Conservation (phyloP, 2,888 invertebrate genomes). For the Maniola hyperantus region DNA sequence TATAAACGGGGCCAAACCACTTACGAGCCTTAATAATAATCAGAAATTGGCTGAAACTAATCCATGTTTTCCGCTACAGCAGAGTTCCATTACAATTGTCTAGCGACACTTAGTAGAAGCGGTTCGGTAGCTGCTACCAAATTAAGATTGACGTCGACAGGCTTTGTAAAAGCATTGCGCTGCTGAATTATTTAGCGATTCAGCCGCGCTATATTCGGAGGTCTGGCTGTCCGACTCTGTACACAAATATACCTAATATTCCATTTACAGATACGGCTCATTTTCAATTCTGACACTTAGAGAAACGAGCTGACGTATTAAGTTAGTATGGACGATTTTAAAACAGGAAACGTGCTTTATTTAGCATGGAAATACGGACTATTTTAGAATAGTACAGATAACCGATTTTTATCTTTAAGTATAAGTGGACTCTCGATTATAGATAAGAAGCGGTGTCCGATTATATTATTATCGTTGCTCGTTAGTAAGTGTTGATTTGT, state of each 20-base stretch:
- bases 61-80: conserved; percentile 53
- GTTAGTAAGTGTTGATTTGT: too few relatives aligned
- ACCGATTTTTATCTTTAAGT: too few relatives aligned
- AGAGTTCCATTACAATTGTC: conserved; percentile 78
- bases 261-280: conserved; percentile 71
- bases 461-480: too few relatives aligned
- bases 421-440: too few relatives aligned
- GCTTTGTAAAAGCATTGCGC: conserved; percentile 83
- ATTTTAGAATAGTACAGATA: not conserved
- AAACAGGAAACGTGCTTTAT: conserved; percentile 21
- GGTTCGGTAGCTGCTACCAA: conserved; percentile 74
- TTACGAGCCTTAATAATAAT: conserved; percentile 17
- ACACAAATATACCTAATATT: conserved; percentile 57
- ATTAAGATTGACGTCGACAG: conserved; percentile 82
- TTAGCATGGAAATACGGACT: not conserved
- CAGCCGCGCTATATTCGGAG: conserved; percentile 75
- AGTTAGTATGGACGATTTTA: conserved; percentile 33
- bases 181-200: conserved; percentile 82
- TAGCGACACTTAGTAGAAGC: conserved; percentile 78
- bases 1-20: conserved; percentile 4
- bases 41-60: conserved; percentile 27
- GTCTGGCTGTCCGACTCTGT: conserved; percentile 54
- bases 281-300: conserved; percentile 78
- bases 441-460: too few relatives aligned
- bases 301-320: conserved; percentile 65